Evolutionary conservation across 1,140 invertebrate species (phyloP).

Genomic region (Camponotus pennsylvanicus): DNA sequence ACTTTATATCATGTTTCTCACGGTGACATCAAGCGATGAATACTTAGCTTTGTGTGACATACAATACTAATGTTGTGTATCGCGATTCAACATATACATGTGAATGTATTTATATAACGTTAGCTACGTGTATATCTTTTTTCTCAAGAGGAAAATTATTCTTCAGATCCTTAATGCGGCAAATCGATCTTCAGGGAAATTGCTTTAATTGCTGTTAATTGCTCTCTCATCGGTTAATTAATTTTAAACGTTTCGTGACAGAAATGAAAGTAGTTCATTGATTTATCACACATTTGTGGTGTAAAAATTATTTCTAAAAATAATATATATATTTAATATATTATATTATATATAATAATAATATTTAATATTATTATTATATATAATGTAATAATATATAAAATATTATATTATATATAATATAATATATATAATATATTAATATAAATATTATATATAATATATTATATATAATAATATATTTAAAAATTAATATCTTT

Average conservation of each 20-base stretch:
- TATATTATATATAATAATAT: too few relatives aligned
- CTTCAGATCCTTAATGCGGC: background rate
- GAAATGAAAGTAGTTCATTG: background rate
- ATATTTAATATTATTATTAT: too few relatives aligned
- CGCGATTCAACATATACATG: background rate
- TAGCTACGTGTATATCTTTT: background rate
- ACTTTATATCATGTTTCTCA: slow-evolving; percentile 26
- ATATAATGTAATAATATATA: too few relatives aligned
- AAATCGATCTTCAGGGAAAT: slow-evolving; percentile 5
- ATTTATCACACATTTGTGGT: background rate
- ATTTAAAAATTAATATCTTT: background rate
- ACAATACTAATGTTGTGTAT: slow-evolving; percentile 47
- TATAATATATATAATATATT: too few relatives aligned
- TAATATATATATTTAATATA: too few relatives aligned
- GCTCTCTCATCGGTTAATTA: background rate
- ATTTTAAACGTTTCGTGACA: background rate
- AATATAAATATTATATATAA: too few relatives aligned
- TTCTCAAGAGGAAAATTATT: background rate
- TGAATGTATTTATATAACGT: background rate
- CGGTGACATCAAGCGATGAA: slow-evolving; percentile 32
- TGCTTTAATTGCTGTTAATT: background rate
- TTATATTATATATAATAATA: too few relatives aligned
- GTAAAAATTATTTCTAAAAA: background rate
- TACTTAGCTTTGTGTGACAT: slow-evolving; percentile 31
- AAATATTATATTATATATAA: too few relatives aligned